phyloP scores from a whole-genome alignment of 2,797 vertebrate species.

The Gambelia wislizenii region DNA sequence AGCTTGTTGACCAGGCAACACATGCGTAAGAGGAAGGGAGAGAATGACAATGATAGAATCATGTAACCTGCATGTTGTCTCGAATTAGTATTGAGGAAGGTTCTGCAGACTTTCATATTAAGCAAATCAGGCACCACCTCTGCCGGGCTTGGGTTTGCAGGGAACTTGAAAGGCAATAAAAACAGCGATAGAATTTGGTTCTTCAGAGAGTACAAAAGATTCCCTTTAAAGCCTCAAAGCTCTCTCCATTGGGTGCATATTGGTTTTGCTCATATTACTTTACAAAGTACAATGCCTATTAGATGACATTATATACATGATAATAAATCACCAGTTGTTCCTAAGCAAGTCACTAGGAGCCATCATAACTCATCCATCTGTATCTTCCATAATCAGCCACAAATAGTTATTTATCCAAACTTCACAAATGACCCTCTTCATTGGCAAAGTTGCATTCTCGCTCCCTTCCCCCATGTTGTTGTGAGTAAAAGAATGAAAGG shows the following conservation, averaged over 20 bases:
- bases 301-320: not conserved
- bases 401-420: not conserved
- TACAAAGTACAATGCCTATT: not conserved
- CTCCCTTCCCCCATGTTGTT: not conserved
- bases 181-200: too few species aligned
- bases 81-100: not conserved
- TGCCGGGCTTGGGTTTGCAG: too few species aligned
- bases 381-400: not conserved
- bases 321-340: not conserved
- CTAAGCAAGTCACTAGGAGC: not conserved
- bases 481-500: not conserved
- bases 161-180: too few species aligned
- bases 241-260: not conserved
- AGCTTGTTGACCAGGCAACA: too few species aligned
- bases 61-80: too few species aligned
- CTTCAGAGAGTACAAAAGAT: too few species aligned
- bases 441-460: not conserved
- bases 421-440: not conserved
- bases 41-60: too few species aligned
- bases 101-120: too few species aligned
- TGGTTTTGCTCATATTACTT: not conserved
- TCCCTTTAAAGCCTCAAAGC: not conserved
- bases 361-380: not conserved
- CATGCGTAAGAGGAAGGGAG: too few species aligned
- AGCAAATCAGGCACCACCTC: not conserved